Evolutionary conservation across 2,113 vertebrate species (phyloP).

Genomic region (Poeciliopsis retropinna): DNA sequence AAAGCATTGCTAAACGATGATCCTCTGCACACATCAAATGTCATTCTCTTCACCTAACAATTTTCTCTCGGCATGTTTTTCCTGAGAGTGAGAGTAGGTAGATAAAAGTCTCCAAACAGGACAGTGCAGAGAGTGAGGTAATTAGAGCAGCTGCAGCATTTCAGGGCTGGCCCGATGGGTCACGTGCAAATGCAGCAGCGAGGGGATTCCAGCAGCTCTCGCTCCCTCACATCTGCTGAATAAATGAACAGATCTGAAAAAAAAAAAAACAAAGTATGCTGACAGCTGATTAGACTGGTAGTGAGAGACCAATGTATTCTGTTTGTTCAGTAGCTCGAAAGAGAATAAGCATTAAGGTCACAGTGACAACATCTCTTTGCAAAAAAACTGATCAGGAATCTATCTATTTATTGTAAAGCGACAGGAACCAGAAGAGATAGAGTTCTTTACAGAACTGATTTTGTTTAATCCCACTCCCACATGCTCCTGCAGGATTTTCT

Average conservation of each 20-base stretch:
- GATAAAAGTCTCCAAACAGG: slow-evolving; percentile 56
- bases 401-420: slow-evolving; percentile 24
- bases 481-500: slow-evolving; percentile 29
- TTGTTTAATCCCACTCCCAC: slow-evolving; percentile 43
- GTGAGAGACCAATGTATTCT: slow-evolving; percentile 1
- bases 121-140: slow-evolving; percentile 53
- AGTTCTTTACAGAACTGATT: slow-evolving; percentile 21
- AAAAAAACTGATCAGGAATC: slow-evolving; percentile 29
- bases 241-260: slow-evolving; percentile 59
- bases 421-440: slow-evolving; percentile 23
- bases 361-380: slow-evolving; percentile 26
- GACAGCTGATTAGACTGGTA: slow-evolving; percentile 51
- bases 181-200: slow-evolving; percentile 58
- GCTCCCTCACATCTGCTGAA: slow-evolving; percentile 60
- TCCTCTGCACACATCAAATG: neutral
- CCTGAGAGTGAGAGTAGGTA: slow-evolving; percentile 36
- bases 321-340: neutral
- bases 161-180: slow-evolving; percentile 58
- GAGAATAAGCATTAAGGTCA: slow-evolving; percentile 23
- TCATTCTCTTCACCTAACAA: neutral
- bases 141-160: slow-evolving; percentile 68
- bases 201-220: slow-evolving; percentile 52
- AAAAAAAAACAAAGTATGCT: slow-evolving; percentile 31
- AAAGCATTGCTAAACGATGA: slow-evolving; percentile 11
- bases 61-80: slow-evolving; percentile 23